These are phyloP conservation scores for Fratercula arctica DNA, from an alignment of 2,797 vertebrate genomes.

Conservation along the genomic window DNA sequence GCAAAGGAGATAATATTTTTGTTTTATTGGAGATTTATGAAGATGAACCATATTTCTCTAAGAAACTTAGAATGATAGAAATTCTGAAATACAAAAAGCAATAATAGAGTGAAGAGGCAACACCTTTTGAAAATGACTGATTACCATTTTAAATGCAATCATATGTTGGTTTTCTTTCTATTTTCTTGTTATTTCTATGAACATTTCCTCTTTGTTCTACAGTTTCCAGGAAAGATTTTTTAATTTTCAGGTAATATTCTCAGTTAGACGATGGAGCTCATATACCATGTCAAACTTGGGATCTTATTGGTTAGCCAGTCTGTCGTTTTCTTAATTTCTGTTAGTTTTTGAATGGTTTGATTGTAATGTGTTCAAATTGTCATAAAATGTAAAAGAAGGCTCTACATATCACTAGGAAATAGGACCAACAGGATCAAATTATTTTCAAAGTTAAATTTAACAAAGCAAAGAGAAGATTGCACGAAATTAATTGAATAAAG, in stretches of 20 bases:
- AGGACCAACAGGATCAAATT: background rate
- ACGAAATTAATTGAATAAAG: constrained; percentile 30
- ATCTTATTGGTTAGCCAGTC: background rate
- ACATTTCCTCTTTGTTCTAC: constrained; percentile 15
- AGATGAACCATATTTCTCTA: constrained; percentile 33
- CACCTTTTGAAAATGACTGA: constrained; percentile 31
- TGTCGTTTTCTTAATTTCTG: background rate
- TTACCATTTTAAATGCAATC: constrained; percentile 37
- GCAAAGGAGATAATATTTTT: background rate
- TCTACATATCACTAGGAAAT: background rate
- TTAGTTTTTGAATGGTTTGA: background rate
- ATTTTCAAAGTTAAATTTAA: background rate
- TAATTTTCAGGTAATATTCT: constrained; percentile 10
- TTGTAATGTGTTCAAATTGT: background rate
- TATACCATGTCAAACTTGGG: background rate
- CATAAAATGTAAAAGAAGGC: background rate
- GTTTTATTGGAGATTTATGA: background rate
- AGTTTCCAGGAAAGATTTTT: constrained; percentile 33
- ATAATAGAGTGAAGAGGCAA: background rate
- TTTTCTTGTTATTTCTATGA: constrained; percentile 24
- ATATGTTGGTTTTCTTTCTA: constrained; percentile 19
- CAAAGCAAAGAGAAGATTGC: background rate
- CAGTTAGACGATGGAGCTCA: background rate
- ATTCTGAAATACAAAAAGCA: constrained; percentile 22
- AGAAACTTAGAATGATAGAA: constrained; percentile 32